Base-by-base conservation (phyloP, 2,797 vertebrate genomes). In the Euphonia xanthogaster region DNA sequence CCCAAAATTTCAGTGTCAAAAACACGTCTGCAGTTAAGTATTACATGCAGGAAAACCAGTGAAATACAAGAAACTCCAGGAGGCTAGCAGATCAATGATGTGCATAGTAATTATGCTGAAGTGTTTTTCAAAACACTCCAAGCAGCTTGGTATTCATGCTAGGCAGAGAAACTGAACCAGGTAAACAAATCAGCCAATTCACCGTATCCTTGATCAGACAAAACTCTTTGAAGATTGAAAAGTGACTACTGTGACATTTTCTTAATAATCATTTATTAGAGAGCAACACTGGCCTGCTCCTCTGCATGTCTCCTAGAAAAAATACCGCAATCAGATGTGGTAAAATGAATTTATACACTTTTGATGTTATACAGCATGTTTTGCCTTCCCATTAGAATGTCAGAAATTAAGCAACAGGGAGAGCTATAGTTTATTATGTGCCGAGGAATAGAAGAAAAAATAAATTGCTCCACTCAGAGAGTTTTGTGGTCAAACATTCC, bases 131-230 rank as follows among this genome's bases (percentile, higher is more conserved):
- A 88, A 95, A 79, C 68, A 72, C 31, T 89, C 42, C 44, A 51
- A 83, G 48, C 14, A 87, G 42, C 61, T 94, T 80, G 84, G 51
- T 90, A 82, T 85, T 90, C 74, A 88, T 50, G 31, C 57, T 88
- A 94, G 90, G 76, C 63, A 82, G 54, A 67, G 48, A 88, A 90
- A 88, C 33, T 71, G 53, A 96, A 84, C 55, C 55, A 80, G 39
- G 55, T 90, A 94, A 96, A 96, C 84, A 95, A 95, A 97, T 89
- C 51, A 87, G 11, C 37, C 63, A 89, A 76, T 86, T 95, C 92
- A 84, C 35, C 3, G 1, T 67, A 79, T 53, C n/a, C 78, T 78
- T 93, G 80, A 90, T 88, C 60, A 88, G 63, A 55, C 20, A 86
- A 88, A 94, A 75, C 15, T 90, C 90, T 93, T 74, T 93, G 71